A percentile compares a stretch with the other conserved stretches of the same genome.
phyloP scores from a whole-genome alignment of 92 coral and sea anemone species.

The Heteractis magnifica region DNA sequence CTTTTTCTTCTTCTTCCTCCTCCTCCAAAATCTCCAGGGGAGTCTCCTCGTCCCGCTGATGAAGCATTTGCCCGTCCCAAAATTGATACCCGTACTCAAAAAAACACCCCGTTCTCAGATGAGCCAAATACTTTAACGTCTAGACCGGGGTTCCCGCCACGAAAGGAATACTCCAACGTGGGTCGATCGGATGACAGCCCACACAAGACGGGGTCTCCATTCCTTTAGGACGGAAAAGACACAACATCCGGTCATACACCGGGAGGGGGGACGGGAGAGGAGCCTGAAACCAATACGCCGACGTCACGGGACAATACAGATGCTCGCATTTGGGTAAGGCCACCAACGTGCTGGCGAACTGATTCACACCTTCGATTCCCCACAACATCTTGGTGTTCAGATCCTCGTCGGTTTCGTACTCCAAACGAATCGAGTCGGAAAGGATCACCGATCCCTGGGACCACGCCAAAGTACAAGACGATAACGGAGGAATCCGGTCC shows the following conservation, averaged over 20 bases:
- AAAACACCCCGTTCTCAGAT: neutral
- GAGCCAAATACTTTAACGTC: neutral
- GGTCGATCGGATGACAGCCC: neutral
- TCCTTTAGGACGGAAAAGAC: neutral
- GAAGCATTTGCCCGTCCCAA: neutral
- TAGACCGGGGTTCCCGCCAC: neutral
- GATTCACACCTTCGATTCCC: neutral
- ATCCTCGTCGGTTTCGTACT: too few relatives aligned
- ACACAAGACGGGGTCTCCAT: neutral
- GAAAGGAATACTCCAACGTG: neutral
- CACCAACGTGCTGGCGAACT: neutral
- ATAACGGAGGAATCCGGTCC: neutral
- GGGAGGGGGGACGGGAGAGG: too few relatives aligned
- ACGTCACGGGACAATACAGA: neutral
- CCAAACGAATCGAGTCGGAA: too few relatives aligned
- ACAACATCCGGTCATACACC: too few relatives aligned
- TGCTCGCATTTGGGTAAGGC: neutral
- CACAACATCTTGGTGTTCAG: neutral
- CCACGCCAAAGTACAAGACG: neutral
- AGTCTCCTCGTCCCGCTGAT: neutral
- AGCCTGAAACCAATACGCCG: too few relatives aligned
- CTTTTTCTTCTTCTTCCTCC: neutral
- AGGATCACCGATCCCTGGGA: neutral
- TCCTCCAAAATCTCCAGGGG: neutral
- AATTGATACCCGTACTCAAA: neutral